A percentile compares a stretch with the other conserved stretches of the same genome.
These are phyloP conservation scores for Tupiocoris notatus DNA, from an alignment of 2,888 invertebrate species.

Conservation along the genomic window DNA sequence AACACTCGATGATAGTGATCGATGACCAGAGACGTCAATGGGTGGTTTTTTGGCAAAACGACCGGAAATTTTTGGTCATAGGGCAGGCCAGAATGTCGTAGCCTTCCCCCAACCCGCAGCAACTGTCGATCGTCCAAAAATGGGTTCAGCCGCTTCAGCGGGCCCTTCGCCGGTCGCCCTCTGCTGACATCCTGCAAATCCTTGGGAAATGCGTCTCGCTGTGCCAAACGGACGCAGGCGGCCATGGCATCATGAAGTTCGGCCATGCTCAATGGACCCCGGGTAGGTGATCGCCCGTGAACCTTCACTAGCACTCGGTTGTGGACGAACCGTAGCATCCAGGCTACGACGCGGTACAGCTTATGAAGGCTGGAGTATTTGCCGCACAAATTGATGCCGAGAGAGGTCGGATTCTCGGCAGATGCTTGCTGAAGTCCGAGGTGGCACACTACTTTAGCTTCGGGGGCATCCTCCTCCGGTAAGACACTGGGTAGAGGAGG, in stretches of 20 bases:
- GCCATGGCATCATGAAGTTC: neutral
- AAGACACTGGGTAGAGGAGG: neutral
- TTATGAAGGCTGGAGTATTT: neutral
- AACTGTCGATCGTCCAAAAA: conserved; percentile 40
- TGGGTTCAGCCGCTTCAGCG: conserved; percentile 9
- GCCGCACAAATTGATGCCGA: neutral
- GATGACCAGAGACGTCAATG: conserved; percentile 28
- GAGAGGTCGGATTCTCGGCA: neutral
- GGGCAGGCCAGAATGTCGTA: conserved; percentile 6
- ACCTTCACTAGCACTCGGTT: neutral
- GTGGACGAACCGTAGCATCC: neutral
- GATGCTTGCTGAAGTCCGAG: neutral
- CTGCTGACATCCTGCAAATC: neutral
- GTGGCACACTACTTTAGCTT: neutral
- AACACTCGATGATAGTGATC: conserved; percentile 34
- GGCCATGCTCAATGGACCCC: neutral
- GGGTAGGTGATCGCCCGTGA: neutral
- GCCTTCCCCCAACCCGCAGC: conserved; percentile 45
- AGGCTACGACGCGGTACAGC: neutral
- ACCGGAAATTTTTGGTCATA: conserved; percentile 40
- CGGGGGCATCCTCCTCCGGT: neutral
- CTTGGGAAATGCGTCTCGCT: neutral
- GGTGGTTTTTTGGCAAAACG: conserved; percentile 37
- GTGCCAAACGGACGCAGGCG: neutral
- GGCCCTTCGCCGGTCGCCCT: neutral